These are phyloP conservation scores for Crioceris asparagi DNA, from an alignment of 2,888 invertebrate genomes.

Conservation along the genomic window DNA sequence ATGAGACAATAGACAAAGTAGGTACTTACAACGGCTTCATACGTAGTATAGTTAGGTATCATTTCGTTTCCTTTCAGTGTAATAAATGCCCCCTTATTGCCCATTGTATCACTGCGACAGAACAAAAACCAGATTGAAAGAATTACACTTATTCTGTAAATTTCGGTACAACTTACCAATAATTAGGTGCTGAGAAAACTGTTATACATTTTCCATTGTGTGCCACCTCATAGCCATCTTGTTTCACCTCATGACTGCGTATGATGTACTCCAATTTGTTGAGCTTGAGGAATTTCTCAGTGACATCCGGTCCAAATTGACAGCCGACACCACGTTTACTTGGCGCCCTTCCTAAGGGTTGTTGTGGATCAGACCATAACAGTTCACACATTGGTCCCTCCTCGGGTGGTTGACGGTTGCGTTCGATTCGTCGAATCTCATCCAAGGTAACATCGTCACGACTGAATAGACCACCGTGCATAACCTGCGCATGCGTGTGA, in stretches of 20 bases:
- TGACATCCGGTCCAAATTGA: slow-evolving; percentile 98
- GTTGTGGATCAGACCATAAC: slow-evolving; percentile 97
- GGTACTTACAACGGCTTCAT: slow-evolving; percentile 83
- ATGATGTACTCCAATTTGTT: slow-evolving; percentile 92
- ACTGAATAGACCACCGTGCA: slow-evolving; percentile 98
- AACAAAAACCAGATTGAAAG: slow-evolving; percentile 4
- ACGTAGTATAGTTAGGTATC: slow-evolving; percentile 81
- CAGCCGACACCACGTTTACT: slow-evolving; percentile 97
- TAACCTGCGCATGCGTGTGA: too few species aligned
- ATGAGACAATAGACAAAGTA: background rate
- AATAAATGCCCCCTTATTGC: slow-evolving; percentile 97
- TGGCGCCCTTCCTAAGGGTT: slow-evolving; percentile 74
- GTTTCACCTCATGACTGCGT: slow-evolving; percentile 95
- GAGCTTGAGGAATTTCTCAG: slow-evolving; percentile 66
- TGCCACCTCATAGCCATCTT: slow-evolving; percentile 88
- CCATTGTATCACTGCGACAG: slow-evolving; percentile 88
- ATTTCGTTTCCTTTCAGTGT: slow-evolving; percentile 86
- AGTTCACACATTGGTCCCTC: slow-evolving; percentile 96
- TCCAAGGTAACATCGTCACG: slow-evolving; percentile 87
- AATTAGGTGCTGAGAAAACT: slow-evolving; percentile 98
- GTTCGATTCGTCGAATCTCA: slow-evolving; percentile 77
- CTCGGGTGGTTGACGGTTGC: slow-evolving; percentile 95
- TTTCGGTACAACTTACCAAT: slow-evolving; percentile 90
- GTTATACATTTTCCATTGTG: slow-evolving; percentile 96
- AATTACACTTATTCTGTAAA: background rate